A percentile compares a stretch with the other conserved stretches of the same genome.
Evolutionary conservation across 2,797 vertebrate species (phyloP).

Genomic region (Nannoperca obscura): DNA sequence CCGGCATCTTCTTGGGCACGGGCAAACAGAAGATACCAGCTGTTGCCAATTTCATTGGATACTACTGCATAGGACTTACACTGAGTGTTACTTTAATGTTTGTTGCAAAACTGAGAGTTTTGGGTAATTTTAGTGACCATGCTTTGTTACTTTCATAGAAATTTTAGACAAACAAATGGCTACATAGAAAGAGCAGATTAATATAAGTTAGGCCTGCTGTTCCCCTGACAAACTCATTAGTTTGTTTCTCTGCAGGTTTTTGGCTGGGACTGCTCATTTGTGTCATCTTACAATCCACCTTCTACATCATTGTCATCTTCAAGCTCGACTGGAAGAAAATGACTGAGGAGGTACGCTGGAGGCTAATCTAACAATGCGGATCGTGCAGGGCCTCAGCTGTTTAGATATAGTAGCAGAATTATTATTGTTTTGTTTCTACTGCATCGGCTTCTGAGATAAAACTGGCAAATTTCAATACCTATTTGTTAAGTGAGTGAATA

Average conservation of each 20-base stretch:
- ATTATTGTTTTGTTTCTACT: background rate
- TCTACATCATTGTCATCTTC: slow-evolving; percentile 87
- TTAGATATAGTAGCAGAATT: background rate
- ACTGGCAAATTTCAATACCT: background rate
- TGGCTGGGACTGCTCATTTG: slow-evolving; percentile 91
- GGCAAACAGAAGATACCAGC: slow-evolving; percentile 94
- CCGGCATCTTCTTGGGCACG: slow-evolving; percentile 89
- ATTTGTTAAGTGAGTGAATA: background rate
- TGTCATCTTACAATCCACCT: slow-evolving; percentile 84
- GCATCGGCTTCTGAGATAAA: background rate
- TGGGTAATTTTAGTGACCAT: slow-evolving; percentile 80
- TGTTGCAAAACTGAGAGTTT: slow-evolving; percentile 84
- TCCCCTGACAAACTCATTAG: background rate
- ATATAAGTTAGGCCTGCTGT: slow-evolving; percentile 19
- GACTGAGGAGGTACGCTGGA: slow-evolving; percentile 64
- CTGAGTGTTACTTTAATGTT: slow-evolving; percentile 90
- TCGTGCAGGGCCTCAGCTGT: slow-evolving; percentile 7
- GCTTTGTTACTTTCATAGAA: background rate
- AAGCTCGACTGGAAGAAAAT: slow-evolving; percentile 88
- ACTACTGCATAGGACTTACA: slow-evolving; percentile 90
- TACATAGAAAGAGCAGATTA: background rate
- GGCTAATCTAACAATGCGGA: background rate
- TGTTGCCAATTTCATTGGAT: slow-evolving; percentile 89
- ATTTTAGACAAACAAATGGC: slow-evolving; percentile 1
- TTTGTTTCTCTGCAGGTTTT: slow-evolving; percentile 83